Base-by-base conservation (phyloP, 2,797 vertebrate genomes). In the Hippocampus kuda region DNA sequence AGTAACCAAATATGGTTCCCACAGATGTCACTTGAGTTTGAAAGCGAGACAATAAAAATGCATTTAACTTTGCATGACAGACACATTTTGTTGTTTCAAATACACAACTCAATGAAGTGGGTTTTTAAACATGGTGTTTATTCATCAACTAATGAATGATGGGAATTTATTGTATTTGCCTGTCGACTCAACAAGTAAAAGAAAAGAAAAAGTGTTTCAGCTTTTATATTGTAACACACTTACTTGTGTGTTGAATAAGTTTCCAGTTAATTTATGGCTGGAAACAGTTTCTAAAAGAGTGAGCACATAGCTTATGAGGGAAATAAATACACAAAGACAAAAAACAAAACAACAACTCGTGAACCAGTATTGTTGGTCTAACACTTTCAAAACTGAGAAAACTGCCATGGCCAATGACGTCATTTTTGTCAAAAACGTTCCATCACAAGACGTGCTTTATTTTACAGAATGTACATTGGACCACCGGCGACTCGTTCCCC, bases 381-480 rank as follows among this genome's bases (percentile, higher is more conserved):
- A 41, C 34, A 62, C 9, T 63, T 62, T 26, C 38, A n/a, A 63
- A 63, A 42, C 42, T 22, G 20, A 5, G 22, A 42, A 42, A 63
- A 41, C 30, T 41, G 18, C 60, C 30, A 60, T 30, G 9, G 30
- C 34, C 8, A 20, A 38, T 38, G 59, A 61, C 20, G 30, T 61
- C 59, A 63, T 63, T 24, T 26, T 56, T 56, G n/a, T 5, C 53
- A n/a, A 24, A n/a, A 5, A 20, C 66, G 18, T 62, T 66, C 72
- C 63, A 63, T 69, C 34, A 9, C 69, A 63, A 63, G 61, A 13
- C 38, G 12, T 24, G 61, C 38, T 63, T 42, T 63, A 63, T 63
- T 77, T 73, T 76, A 71, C 51, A 66, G 66, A 42, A 73, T 77
- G 75, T 75, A 80, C 64, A 76, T 41, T 41, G 61, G 61, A 63